A percentile compares a stretch with the other conserved stretches of the same genome.
Conservation (phyloP, 2,888 invertebrate species). For the Drosophila emarginata region DNA sequence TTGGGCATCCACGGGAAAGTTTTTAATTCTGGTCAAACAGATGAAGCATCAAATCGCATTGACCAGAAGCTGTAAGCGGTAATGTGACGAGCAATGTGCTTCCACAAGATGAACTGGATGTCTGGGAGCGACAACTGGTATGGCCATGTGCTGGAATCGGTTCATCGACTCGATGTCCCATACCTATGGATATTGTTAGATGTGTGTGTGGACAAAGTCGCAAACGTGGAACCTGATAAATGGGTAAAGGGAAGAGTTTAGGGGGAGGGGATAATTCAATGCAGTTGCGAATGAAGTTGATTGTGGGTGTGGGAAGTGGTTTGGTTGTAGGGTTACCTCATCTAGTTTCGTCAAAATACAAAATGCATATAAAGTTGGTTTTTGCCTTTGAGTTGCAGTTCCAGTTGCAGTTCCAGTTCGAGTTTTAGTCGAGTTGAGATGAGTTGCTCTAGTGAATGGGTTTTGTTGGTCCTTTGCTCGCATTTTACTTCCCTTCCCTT, state of each 20-base stretch:
- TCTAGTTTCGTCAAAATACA: slow-evolving; percentile 26
- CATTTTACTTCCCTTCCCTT: not conserved
- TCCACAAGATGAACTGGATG: slow-evolving; percentile 42
- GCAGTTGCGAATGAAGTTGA: too few species aligned
- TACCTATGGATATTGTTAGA: not conserved
- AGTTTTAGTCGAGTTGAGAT: slow-evolving; percentile 3
- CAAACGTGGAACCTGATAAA: not conserved
- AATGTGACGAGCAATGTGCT: slow-evolving; percentile 46
- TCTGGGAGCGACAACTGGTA: slow-evolving; percentile 83
- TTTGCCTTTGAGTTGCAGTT: slow-evolving; percentile 7
- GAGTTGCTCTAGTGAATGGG: slow-evolving; percentile 1
- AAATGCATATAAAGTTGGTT: slow-evolving; percentile 8
- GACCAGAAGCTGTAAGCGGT: slow-evolving; percentile 92
- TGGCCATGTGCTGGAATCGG: slow-evolving; percentile 98
- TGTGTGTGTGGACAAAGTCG: not conserved
- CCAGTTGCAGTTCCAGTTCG: not conserved
- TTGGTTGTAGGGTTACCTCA: slow-evolving; percentile 14
- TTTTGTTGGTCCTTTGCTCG: not conserved
- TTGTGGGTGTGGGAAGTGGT: too few species aligned
- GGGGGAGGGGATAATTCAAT: not conserved
- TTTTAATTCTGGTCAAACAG: slow-evolving; percentile 84
- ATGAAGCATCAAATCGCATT: slow-evolving; percentile 96
- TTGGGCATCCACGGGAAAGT: slow-evolving; percentile 86
- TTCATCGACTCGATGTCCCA: slow-evolving; percentile 92
- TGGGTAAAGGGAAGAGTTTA: not conserved